These are phyloP conservation scores for Anhinga anhinga DNA, from an alignment of 2,113 vertebrate genomes.

Conservation along the genomic window DNA sequence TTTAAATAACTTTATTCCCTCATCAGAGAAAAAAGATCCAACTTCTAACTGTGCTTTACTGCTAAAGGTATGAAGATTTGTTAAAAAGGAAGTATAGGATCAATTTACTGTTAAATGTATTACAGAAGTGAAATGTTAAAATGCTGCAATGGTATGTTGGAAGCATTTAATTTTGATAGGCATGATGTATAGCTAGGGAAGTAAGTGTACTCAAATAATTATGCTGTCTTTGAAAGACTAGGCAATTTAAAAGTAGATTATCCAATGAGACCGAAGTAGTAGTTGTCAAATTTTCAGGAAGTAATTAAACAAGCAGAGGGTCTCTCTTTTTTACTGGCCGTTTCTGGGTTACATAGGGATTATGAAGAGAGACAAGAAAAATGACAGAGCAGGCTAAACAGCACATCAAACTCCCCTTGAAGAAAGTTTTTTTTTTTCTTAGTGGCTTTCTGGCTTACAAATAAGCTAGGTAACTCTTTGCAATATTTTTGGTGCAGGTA, in stretches of 20 bases:
- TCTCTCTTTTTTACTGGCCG: slow-evolving; percentile 74
- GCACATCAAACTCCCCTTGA: slow-evolving; percentile 42
- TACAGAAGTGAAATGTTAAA: slow-evolving; percentile 44
- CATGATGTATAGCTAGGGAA: slow-evolving; percentile 80
- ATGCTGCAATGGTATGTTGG: slow-evolving; percentile 52
- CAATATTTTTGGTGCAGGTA: not conserved
- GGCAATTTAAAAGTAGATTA: slow-evolving; percentile 74
- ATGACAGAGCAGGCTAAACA: slow-evolving; percentile 70
- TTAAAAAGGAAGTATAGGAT: slow-evolving; percentile 37
- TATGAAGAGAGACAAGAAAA: slow-evolving; percentile 83
- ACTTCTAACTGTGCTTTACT: not conserved
- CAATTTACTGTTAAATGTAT: slow-evolving; percentile 37
- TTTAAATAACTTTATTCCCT: not conserved
- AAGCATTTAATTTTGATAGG: slow-evolving; percentile 75
- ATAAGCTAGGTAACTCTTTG: not conserved
- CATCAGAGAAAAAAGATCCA: not conserved
- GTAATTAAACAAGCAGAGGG: slow-evolving; percentile 79
- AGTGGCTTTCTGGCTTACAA: not conserved
- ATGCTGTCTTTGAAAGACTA: slow-evolving; percentile 74
- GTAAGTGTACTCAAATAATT: slow-evolving; percentile 76
- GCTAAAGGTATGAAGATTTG: slow-evolving; percentile 12
- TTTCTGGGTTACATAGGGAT: slow-evolving; percentile 80
- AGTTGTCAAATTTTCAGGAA: slow-evolving; percentile 80
- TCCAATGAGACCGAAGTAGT: slow-evolving; percentile 68
- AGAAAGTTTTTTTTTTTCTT: not conserved